phyloP scores from a whole-genome alignment of 2,888 invertebrate genomes.

The Cerceris ruficornis region DNA sequence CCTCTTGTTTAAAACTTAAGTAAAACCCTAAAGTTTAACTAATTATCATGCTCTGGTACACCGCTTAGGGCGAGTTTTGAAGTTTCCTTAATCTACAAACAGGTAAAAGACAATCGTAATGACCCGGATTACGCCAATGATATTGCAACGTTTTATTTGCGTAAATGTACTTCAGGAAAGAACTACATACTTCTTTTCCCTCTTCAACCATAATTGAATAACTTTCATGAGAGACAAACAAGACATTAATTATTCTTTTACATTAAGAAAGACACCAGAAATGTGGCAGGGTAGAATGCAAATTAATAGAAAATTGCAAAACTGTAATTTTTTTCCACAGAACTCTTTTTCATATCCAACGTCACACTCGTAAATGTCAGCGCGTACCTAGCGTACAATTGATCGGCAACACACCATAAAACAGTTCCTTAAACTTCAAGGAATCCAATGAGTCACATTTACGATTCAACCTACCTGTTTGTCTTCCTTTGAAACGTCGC shows the following conservation, averaged over 20 bases:
- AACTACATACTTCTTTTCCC: not conserved
- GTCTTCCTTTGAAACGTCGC: not conserved
- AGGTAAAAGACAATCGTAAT: not conserved
- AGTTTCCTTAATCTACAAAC: constrained; percentile 3
- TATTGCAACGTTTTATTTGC: not conserved
- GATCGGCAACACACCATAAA: too few species aligned
- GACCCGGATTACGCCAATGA: not conserved
- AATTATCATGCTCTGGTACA: not conserved
- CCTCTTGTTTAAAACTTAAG: constrained; percentile 10
- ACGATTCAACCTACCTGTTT: too few species aligned
- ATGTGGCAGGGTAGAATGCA: too few species aligned
- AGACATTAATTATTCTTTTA: too few species aligned
- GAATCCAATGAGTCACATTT: too few species aligned
- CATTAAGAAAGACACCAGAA: too few species aligned
- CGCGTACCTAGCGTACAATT: too few species aligned
- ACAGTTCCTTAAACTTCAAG: too few species aligned
- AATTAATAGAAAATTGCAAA: too few species aligned
- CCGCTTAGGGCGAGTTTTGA: not conserved
- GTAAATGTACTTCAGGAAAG: not conserved
- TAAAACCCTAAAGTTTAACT: constrained; percentile 6
- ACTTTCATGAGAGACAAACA: not conserved
- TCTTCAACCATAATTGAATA: not conserved
- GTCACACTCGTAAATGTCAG: too few species aligned
- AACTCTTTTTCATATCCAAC: too few species aligned
- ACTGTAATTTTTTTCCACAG: too few species aligned